Evolutionary conservation across 2,113 vertebrate genomes (phyloP).

Genomic region (Sphaerodactylus townsendi): DNA sequence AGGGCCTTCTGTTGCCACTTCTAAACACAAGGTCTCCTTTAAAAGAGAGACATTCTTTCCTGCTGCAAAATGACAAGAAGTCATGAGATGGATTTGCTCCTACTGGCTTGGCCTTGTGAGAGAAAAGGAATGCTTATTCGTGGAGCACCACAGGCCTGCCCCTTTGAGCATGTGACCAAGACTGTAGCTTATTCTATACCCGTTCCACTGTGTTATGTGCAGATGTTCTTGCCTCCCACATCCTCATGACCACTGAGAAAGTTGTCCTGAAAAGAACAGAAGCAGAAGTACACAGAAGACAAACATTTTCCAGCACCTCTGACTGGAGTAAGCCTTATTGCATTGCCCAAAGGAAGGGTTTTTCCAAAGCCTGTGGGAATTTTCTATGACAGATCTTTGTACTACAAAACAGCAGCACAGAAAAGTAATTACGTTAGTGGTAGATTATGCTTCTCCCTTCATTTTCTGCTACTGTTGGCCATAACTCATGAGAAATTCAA

Average conservation of each 20-base stretch:
- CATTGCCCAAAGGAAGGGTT: background rate
- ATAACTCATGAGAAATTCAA: too few relatives aligned
- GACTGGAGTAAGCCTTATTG: background rate
- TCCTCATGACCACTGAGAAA: background rate
- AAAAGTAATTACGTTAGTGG: background rate
- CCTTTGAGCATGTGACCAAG: background rate
- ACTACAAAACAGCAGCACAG: background rate
- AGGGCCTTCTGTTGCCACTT: conserved; percentile 35
- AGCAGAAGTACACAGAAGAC: background rate
- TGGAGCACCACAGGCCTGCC: background rate
- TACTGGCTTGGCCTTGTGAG: background rate
- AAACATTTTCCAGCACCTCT: background rate
- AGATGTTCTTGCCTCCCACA: background rate
- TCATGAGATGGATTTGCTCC: background rate
- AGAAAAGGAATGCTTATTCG: background rate
- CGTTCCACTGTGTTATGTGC: background rate
- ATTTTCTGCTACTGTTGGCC: background rate
- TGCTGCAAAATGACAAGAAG: conserved; percentile 19
- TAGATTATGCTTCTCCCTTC: background rate
- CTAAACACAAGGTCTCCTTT: conserved; percentile 45
- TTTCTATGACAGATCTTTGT: background rate
- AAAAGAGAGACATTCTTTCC: conserved; percentile 10
- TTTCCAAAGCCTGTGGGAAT: background rate
- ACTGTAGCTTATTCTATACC: background rate
- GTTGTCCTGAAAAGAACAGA: background rate